Evolutionary conservation across 2,888 invertebrate species (phyloP), one percentile per base, ranked within the genome.

Genomic region (Machimus atricapillus): DNA sequence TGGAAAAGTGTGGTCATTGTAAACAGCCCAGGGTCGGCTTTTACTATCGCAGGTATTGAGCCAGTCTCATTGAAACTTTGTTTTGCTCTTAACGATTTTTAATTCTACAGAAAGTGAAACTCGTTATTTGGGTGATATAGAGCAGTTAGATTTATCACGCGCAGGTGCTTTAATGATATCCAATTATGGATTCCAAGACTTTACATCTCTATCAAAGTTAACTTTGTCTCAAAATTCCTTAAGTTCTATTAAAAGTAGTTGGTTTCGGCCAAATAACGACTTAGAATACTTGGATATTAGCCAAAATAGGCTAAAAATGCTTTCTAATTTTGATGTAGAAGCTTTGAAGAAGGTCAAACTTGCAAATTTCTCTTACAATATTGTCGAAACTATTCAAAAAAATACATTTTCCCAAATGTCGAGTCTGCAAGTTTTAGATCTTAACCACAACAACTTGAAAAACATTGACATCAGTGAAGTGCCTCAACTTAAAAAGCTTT

Each of bases 201-300:
- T 92, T 14, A 85, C 87, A 1, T 89, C 89, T n/a, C 87, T 92
- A n/a, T 87, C 87, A 16, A 73, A 85, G n/a, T 89, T 92, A 3
- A 92, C 92, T 86, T 88, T 92, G 23, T 91, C 91, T 2, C 88
- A 89, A 14, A 90, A 90, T 16, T 87, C 89, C 14, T 46, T 91
- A 79, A 87, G 88, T 5, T 31, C 85, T 1, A 88, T 92, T 3
- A 88, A 89, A 31, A 87, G 73, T 1, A 88, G 77, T 4, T 90
- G 91, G 87, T 91, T 92, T 88, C 87, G 82, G 1, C 12, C 46
- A 16, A 76, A 88, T 0, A 90, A 90, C 40, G 85, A 88, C 52
- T 87, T 92, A n/a, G 89, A 90, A 83, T 58, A 88, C 73, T 87
- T 92, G 16, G 92, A 92, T 89, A 90, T 90, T 1, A 92, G 91